Percentiles rank a stretch among this genome's conserved stretches.
These are phyloP conservation scores for Anniella stebbinsi DNA, from an alignment of 2,797 vertebrate genomes.

Conservation along the genomic window DNA sequence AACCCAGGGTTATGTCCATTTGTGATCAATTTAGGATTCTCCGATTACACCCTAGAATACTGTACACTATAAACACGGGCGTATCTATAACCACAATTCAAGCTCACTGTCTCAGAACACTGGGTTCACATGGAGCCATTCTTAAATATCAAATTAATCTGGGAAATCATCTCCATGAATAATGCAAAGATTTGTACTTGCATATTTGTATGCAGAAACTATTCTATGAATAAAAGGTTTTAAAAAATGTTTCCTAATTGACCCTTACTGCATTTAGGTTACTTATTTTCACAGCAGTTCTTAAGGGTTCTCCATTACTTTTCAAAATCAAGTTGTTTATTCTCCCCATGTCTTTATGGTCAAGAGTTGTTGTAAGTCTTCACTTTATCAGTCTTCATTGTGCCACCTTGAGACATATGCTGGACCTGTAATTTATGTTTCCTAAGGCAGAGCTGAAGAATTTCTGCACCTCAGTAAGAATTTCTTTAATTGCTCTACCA, in stretches of 20 bases:
- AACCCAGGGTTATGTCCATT: not conserved
- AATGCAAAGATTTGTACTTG: not conserved
- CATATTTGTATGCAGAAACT: not conserved
- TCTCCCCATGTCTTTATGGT: not conserved
- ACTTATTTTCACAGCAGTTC: accelerated
- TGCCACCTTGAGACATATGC: not conserved
- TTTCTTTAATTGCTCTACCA: not conserved
- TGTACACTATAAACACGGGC: not conserved
- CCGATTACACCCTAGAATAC: not conserved
- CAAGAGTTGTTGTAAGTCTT: not conserved
- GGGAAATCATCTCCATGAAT: not conserved
- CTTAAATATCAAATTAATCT: not conserved
- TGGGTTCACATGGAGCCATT: not conserved
- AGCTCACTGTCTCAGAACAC: not conserved
- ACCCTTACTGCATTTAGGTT: not conserved
- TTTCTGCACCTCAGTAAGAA: constrained; percentile 13
- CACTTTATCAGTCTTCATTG: not conserved
- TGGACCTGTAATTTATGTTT: not conserved
- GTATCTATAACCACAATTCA: not conserved
- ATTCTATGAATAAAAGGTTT: not conserved
- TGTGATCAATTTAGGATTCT: not conserved
- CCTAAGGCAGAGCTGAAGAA: not conserved
- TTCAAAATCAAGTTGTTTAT: not conserved
- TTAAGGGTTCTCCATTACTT: not conserved
- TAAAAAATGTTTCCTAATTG: too few species aligned